Conservation (phyloP, 2,888 invertebrate genomes). For the Limnephilus auricula region DNA sequence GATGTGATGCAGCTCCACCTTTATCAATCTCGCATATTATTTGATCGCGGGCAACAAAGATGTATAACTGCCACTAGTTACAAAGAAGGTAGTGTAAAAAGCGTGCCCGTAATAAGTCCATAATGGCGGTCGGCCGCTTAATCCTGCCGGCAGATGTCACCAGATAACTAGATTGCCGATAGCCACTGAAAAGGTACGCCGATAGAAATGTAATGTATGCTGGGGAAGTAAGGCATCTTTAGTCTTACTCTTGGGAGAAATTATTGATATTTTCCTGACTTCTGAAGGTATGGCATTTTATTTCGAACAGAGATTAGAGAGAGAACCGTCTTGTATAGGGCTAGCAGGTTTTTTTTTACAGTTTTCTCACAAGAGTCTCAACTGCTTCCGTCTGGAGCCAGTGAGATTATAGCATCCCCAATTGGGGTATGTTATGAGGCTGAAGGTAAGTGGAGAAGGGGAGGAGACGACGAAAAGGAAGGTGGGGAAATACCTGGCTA, state of each 20-base stretch:
- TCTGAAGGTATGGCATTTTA: not conserved
- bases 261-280: not conserved
- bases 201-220: not conserved
- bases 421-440: too few relatives aligned
- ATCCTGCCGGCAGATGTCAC: slow-evolving; percentile 22
- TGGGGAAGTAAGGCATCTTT: not conserved
- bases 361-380: too few relatives aligned
- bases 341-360: too few relatives aligned
- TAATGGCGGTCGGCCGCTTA: slow-evolving; percentile 5
- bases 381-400: too few relatives aligned
- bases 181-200: not conserved
- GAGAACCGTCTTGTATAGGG: too few relatives aligned
- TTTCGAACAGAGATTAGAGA: too few relatives aligned
- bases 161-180: not conserved
- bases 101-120: slow-evolving; percentile 4
- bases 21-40: not conserved
- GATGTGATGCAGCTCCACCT: not conserved
- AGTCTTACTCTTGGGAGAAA: not conserved
- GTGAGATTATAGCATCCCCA: too few relatives aligned
- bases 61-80: not conserved
- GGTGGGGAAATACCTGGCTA: too few relatives aligned
- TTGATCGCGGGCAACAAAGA: not conserved
- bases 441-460: too few relatives aligned
- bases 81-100: slow-evolving; percentile 1
- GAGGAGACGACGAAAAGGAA: too few relatives aligned